Evolutionary conservation across 1,140 invertebrate genomes (phyloP).

Genomic region (Trichoplusia ni): DNA sequence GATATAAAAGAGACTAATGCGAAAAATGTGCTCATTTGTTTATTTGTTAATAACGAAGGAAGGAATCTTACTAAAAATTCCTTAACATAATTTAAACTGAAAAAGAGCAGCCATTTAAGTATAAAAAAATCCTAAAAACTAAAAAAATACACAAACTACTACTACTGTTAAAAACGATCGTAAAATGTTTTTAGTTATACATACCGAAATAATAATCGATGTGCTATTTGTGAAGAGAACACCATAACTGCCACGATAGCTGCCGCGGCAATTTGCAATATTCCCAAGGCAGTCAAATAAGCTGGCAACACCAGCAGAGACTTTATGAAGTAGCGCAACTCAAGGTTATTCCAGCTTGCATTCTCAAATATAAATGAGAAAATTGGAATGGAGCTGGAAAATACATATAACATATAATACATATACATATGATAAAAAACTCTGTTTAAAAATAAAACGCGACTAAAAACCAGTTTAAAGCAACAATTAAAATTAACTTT

Average conservation of each 20-base stretch:
- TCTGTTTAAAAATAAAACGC: no score
- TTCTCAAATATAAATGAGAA: conserved; percentile 52
- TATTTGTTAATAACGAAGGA: no score
- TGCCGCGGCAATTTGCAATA: conserved; percentile 49
- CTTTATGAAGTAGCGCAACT: conserved; percentile 57
- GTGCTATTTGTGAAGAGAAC: conserved; percentile 66
- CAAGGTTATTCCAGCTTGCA: conserved; percentile 56
- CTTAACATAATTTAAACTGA: no score
- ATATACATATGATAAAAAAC: neutral
- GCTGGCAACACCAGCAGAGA: conserved; percentile 60
- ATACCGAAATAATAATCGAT: conserved; percentile 67
- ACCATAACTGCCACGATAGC: conserved; percentile 53
- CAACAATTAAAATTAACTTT: neutral
- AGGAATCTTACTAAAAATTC: no score
- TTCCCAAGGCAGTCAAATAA: conserved; percentile 65
- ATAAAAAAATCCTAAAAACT: no score
- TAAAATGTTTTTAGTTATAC: no score
- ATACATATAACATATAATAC: conserved; percentile 20
- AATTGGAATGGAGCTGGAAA: conserved; percentile 56
- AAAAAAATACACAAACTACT: no score
- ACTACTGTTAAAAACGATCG: no score
- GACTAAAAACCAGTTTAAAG: no score
- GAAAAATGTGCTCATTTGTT: no score
- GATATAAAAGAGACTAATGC: no score
- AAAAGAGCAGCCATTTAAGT: no score